Evolutionary conservation across 2,797 vertebrate genomes (phyloP).

Genomic region (Gallirallus australis): DNA sequence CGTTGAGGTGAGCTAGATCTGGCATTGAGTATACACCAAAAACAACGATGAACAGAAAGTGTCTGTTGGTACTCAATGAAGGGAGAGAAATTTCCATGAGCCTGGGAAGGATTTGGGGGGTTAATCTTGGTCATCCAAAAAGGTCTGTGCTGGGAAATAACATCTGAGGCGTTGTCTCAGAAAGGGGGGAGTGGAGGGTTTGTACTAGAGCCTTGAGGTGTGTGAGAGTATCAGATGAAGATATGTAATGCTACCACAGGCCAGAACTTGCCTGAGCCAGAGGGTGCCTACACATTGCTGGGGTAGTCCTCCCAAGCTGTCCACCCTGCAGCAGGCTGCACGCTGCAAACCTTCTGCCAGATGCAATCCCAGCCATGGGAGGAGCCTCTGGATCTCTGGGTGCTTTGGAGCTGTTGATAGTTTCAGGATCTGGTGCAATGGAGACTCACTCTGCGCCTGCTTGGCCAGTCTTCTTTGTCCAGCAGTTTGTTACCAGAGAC

Average conservation of each 20-base stretch:
- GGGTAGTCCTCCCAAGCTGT: background rate
- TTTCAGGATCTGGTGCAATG: background rate
- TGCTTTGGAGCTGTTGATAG: background rate
- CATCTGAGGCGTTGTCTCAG: background rate
- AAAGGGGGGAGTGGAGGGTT: background rate
- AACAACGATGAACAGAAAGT: background rate
- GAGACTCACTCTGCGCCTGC: accelerated
- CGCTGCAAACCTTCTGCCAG: background rate
- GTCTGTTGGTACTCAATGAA: background rate
- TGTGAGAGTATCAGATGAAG: background rate
- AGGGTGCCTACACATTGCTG: background rate
- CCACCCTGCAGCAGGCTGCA: background rate
- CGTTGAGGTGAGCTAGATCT: too few species aligned
- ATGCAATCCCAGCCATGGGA: background rate
- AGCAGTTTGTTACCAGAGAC: background rate
- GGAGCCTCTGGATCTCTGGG: background rate
- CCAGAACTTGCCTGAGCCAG: background rate
- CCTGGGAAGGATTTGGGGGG: background rate
- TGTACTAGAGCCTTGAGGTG: background rate
- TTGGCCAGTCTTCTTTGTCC: background rate
- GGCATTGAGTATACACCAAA: background rate
- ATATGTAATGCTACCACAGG: background rate
- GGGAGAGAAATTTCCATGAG: background rate
- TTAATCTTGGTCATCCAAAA: background rate
- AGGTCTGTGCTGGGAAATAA: background rate